phyloP scores from a whole-genome alignment of 1,140 invertebrate genomes.

The Lordiphosa clarofinis region DNA sequence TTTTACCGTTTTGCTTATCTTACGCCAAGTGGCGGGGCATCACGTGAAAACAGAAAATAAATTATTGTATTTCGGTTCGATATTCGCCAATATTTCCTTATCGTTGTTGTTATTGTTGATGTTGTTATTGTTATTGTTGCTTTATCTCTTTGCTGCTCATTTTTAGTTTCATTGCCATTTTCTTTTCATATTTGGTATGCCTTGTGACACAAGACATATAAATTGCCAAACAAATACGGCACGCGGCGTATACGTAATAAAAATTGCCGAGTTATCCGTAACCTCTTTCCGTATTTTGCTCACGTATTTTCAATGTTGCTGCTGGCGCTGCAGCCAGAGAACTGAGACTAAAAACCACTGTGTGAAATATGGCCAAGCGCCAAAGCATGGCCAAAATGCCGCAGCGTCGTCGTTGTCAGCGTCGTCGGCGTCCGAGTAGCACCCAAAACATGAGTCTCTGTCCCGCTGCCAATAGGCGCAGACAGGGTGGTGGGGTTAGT shows the following conservation, averaged over 20 bases:
- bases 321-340: constrained; percentile 61
- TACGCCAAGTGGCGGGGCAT: constrained; percentile 30
- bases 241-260: constrained; percentile 67
- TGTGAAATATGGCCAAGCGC: constrained; percentile 61
- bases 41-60: constrained; percentile 37
- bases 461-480: constrained; percentile 53
- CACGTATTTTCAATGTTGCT: constrained; percentile 19
- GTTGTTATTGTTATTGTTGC: constrained; percentile 20
- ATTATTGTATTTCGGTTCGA: constrained; percentile 17
- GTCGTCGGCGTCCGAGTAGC: constrained; percentile 9
- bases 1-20: constrained; percentile 46
- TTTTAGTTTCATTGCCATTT: constrained; percentile 60
- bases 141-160: constrained; percentile 42
- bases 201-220: constrained; percentile 53
- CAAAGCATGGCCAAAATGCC: constrained; percentile 63
- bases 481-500: constrained; percentile 8
- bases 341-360: constrained; percentile 48
- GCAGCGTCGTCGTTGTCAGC: constrained; percentile 53
- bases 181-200: constrained; percentile 58
- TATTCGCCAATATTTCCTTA: constrained; percentile 35
- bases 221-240: constrained; percentile 42
- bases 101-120: constrained; percentile 28
- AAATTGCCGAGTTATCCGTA: constrained; percentile 28
- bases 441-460: constrained; percentile 17
- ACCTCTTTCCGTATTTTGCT: constrained; percentile 36